Percentiles rank a stretch among this genome's conserved stretches.
Evolutionary conservation across 2,888 invertebrate genomes (phyloP).

Genomic region (Drosophila pseudotalamancana): DNA sequence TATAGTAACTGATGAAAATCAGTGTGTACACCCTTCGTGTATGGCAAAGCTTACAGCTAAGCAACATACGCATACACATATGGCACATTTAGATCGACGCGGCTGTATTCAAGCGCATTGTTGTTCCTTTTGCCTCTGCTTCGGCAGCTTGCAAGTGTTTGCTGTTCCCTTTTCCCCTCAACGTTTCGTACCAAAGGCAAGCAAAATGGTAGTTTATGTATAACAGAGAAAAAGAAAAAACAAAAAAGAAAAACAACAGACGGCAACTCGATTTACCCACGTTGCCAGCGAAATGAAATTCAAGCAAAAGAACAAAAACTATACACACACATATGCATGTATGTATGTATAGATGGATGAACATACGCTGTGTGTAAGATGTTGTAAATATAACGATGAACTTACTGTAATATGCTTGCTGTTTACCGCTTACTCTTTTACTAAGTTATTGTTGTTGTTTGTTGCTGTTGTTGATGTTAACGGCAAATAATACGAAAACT

Average conservation of each 20-base stretch:
- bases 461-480: conserved; percentile 28
- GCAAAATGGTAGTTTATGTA: conserved; percentile 37
- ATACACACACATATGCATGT: conserved; percentile 2
- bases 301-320: conserved; percentile 14
- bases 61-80: not conserved
- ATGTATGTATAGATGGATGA: not conserved
- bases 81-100: conserved; percentile 24
- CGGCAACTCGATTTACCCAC: conserved; percentile 34
- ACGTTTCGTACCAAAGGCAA: conserved; percentile 9
- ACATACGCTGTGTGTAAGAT: not conserved
- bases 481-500: conserved; percentile 18
- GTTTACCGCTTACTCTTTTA: conserved; percentile 28
- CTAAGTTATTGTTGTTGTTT: conserved; percentile 19
- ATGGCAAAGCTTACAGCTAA: not conserved
- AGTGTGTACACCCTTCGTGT: conserved; percentile 3
- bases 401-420: conserved; percentile 33
- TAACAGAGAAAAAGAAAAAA: conserved; percentile 8
- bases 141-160: conserved; percentile 44
- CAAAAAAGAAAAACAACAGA: conserved; percentile 34
- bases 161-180: conserved; percentile 3
- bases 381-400: conserved; percentile 9
- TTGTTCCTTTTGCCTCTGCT: conserved; percentile 4
- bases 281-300: conserved; percentile 37
- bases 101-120: conserved; percentile 39
- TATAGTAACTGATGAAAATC: conserved; percentile 10